phyloP scores from a whole-genome alignment of 2,888 invertebrate genomes.

The Ormyrus pomaceus region DNA sequence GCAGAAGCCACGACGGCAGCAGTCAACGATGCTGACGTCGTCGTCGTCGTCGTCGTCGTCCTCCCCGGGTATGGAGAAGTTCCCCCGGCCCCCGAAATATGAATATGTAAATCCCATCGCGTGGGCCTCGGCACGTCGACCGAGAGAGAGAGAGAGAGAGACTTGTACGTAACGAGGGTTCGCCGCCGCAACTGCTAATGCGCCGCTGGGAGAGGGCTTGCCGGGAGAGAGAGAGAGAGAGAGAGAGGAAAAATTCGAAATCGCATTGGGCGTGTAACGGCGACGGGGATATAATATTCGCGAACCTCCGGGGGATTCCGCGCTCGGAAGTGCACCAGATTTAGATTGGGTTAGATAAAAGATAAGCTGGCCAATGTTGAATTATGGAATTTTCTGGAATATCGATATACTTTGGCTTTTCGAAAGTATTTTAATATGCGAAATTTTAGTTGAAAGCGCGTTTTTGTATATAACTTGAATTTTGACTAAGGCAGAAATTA shows the following conservation, averaged over 20 bases:
- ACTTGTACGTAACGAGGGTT: slow-evolving; percentile 12
- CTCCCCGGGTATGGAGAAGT: slow-evolving; percentile 21
- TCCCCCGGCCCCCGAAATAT: slow-evolving; percentile 56
- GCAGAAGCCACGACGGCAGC: not conserved
- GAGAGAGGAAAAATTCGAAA: slow-evolving; percentile 6
- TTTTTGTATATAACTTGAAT: no score
- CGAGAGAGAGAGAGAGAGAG: no score
- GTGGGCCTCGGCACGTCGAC: not conserved
- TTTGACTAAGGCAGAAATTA: no score
- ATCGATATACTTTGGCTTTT: no score
- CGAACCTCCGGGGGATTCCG: not conserved
- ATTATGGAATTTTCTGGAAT: no score
- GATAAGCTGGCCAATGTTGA: no score
- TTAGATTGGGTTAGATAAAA: no score
- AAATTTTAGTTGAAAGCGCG: no score
- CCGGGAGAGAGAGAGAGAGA: not conserved
- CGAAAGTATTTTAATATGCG: no score
- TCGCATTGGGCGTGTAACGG: not conserved
- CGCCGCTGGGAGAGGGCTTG: not conserved
- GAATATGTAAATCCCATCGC: slow-evolving; percentile 64
- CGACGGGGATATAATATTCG: not conserved
- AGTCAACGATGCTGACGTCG: not conserved
- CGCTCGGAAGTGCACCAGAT: no score
- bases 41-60: not conserved
- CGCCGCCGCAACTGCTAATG: slow-evolving; percentile 2